Evolutionary conservation across 2,113 vertebrate species (phyloP), one percentile per base, ranked within the genome.

Genomic region (Haemorhous mexicanus): DNA sequence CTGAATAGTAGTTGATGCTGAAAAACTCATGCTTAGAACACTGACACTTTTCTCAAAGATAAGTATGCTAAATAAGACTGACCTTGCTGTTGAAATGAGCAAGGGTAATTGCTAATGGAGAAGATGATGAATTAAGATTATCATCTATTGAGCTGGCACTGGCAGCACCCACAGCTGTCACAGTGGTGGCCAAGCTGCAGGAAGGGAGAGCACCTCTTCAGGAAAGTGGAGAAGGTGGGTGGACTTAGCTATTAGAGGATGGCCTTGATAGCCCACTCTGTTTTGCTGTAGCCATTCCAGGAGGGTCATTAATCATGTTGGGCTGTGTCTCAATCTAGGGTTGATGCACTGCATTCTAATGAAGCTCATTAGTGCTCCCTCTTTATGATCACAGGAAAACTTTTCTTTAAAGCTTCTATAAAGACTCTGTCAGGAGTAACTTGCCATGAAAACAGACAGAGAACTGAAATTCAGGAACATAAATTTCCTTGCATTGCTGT

Each of bases 321-420:
- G 66, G 13, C 75, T 75, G 2, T 80, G 77, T 95, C 94, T 97
- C 86, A 76, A 27, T 87, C 19, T 74, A 47, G 52, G 44, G 33
- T n/a, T 93, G 61, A 50, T 90, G 84, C 33, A 66, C 20, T 59
- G 80, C 87, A 78, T 96, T 89, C 64, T 94, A 63, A 92, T 94
- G 81, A 86, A 86, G 81, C 20, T 67, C 76, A 11, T 52, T 50
- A 73, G 58, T 67, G 73, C 47, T 67, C 68, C 62, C 23, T 44
- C 47, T 75, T 61, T 11, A 13, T 58, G 46, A 50, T 79, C 56
- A 62, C 39, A 79, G 67, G 30, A 6, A 50, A 55, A n/a, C 37
- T 84, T 88, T 20, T 33, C 49, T 87, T 70, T 64, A 83, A 82
- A 52, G 32, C 16, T 76, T 64, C 67, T 58, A 0, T 39, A 35